A percentile compares a stretch with the other conserved stretches of the same genome.
These are phyloP conservation scores for Oikopleura albicans DNA, from an alignment of 23 tunicate species.

Conservation along the genomic window DNA sequence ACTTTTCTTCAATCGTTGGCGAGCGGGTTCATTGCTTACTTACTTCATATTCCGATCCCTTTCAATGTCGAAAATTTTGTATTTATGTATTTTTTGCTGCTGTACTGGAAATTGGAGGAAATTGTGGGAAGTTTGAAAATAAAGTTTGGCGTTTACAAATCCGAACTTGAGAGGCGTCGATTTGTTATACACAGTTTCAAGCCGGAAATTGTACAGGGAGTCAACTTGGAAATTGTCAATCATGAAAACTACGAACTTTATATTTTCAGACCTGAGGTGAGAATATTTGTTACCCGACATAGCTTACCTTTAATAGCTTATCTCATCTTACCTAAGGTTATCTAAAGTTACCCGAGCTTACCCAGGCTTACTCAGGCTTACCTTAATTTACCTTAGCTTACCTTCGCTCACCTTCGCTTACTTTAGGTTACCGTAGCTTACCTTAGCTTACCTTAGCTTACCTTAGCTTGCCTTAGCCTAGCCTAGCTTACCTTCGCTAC, in stretches of 20 bases:
- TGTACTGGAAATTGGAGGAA: no score
- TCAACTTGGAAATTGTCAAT: not conserved
- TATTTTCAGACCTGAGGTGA: not conserved
- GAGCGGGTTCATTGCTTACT: not conserved
- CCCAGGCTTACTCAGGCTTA: not conserved
- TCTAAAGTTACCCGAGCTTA: no score
- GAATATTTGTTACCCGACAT: not conserved
- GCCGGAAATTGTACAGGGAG: not conserved
- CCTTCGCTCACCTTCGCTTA: no score
- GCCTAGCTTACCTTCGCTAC: no score
- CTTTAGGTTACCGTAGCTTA: no score
- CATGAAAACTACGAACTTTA: not conserved
- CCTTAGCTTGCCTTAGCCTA: no score
- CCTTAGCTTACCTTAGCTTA: no score
- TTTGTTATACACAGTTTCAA: not conserved
- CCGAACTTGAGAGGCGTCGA: not conserved
- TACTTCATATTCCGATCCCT: not conserved
- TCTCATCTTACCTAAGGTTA: no score
- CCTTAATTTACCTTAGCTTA: not conserved
- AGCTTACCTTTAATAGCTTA: no score
- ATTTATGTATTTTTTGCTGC: not conserved
- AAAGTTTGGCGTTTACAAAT: not conserved
- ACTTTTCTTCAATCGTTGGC: not conserved
- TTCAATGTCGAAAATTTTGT: not conserved
- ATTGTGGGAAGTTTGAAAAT: not conserved